phyloP scores from a whole-genome alignment of 1,140 invertebrate genomes.

The Drosophila pectinifera region DNA sequence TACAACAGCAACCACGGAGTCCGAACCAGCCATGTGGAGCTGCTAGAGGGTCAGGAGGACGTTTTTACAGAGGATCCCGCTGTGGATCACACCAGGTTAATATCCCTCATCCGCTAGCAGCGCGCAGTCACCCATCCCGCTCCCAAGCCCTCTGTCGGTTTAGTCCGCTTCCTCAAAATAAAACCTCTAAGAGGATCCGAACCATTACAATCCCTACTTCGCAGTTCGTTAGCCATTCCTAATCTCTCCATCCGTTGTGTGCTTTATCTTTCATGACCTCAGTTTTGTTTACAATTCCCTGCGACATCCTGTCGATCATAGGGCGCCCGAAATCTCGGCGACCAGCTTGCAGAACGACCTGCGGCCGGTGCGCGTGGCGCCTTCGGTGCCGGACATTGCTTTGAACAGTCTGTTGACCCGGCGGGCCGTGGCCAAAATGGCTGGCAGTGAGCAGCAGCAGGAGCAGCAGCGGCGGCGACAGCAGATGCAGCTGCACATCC shows the following conservation, averaged over 20 bases:
- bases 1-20: slow-evolving; percentile 17
- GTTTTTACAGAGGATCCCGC: slow-evolving; percentile 16
- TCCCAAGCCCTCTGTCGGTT: slow-evolving; percentile 20
- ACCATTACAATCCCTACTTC: neutral
- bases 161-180: slow-evolving; percentile 12
- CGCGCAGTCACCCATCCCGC: slow-evolving; percentile 12
- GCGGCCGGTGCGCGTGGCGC: slow-evolving; percentile 62
- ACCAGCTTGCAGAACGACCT: slow-evolving; percentile 72
- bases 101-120: too few relatives aligned
- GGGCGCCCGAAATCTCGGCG: slow-evolving; percentile 55
- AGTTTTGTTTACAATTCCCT: slow-evolving; percentile 83
- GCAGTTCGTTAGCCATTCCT: neutral
- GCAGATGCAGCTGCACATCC: slow-evolving; percentile 48
- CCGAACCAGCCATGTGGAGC: neutral
- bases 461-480: slow-evolving; percentile 50
- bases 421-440: slow-evolving; percentile 48
- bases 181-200: neutral
- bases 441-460: slow-evolving; percentile 11
- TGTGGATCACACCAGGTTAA: slow-evolving; percentile 67
- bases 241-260: slow-evolving; percentile 25
- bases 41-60: slow-evolving; percentile 6
- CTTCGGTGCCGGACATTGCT: slow-evolving; percentile 33
- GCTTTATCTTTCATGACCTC: slow-evolving; percentile 47
- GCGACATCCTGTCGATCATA: slow-evolving; percentile 57
- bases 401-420: slow-evolving; percentile 44